Evolutionary conservation across 2,797 vertebrate species (phyloP), one percentile per base, ranked within the genome.

Genomic region (Sebastes hopkinsi): DNA sequence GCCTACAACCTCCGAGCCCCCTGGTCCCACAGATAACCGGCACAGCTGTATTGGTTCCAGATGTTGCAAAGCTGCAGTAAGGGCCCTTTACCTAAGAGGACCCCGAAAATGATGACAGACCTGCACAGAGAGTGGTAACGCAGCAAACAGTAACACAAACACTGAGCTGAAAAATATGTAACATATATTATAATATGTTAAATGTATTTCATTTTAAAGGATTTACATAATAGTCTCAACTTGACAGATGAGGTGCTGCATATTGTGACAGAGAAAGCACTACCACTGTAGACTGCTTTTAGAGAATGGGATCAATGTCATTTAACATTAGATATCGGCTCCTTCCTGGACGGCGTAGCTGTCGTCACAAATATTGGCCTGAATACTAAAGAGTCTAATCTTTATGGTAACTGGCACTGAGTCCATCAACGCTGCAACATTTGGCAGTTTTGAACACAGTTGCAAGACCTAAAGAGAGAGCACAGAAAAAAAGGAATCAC

Each of bases 31-130:
- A 93, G 92, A 94, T 94, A 95, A 88, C 87, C 88, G 83, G 88
- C 89, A 92, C 87, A 94, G 85, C 88, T 92, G 91, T 94, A 96
- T 96, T 95, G 87, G 85, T 96, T 96, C 95, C 96, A 96, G 96
- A 96, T 96, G 96, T 95, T 92, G 76, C 60, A 89, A 81, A 81
- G 83, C 83, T 75, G 81, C 82, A 75, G 61, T 78, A 75, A 90
- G 82, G 68, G 80, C 75, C 74, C 88, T 95, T 95, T 94, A 94
- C 92, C 93, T 93, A 94, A 92, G 82, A 95, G 89, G 89, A 95
- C 94, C 91, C 93, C 42, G 30, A 85, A 84, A 93, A 93, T 89
- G 72, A 92, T 91, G 88, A 89, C 87, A 84, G 78, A 79, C 78
- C 75, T 77, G 67, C 76, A 71, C 54, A 71, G 74, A 80, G 77